A percentile compares a stretch with the other conserved stretches of the same genome.
Conservation (phyloP, 2,113 vertebrate genomes). For the Orycteropus afer region DNA sequence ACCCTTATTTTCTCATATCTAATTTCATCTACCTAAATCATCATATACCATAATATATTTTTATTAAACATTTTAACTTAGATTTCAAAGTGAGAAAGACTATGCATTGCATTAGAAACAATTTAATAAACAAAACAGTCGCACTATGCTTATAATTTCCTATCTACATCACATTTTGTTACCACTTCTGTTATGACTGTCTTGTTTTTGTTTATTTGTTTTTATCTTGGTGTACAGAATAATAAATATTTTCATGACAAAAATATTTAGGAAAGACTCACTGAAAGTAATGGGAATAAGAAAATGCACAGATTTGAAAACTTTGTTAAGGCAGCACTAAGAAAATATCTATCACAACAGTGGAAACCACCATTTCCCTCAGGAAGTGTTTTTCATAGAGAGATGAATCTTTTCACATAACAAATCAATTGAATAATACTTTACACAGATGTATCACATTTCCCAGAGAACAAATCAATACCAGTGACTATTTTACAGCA, state of each 20-base stretch:
- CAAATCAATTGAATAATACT: constrained; percentile 67
- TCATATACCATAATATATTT: background rate
- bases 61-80: background rate
- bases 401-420: constrained; percentile 59
- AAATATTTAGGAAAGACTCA: background rate
- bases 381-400: constrained; percentile 32
- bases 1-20: background rate
- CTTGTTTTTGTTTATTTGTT: background rate
- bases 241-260: background rate
- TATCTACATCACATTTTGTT: background rate
- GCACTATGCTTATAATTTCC: background rate
- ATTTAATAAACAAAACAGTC: background rate
- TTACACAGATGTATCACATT: constrained; percentile 68
- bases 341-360: background rate
- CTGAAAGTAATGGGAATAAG: background rate
- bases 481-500: constrained; percentile 39
- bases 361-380: background rate
- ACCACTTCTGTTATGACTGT: background rate
- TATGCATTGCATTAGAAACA: background rate
- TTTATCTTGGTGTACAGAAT: background rate
- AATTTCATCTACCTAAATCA: background rate
- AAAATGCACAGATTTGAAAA: background rate
- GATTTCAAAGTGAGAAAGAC: background rate
- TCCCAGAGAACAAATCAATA: constrained; percentile 66
- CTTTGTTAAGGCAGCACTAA: background rate